Percentiles rank a stretch among this genome's conserved stretches.
Evolutionary conservation across 2,113 vertebrate genomes (phyloP).

Genomic region (Cololabis saira): DNA sequence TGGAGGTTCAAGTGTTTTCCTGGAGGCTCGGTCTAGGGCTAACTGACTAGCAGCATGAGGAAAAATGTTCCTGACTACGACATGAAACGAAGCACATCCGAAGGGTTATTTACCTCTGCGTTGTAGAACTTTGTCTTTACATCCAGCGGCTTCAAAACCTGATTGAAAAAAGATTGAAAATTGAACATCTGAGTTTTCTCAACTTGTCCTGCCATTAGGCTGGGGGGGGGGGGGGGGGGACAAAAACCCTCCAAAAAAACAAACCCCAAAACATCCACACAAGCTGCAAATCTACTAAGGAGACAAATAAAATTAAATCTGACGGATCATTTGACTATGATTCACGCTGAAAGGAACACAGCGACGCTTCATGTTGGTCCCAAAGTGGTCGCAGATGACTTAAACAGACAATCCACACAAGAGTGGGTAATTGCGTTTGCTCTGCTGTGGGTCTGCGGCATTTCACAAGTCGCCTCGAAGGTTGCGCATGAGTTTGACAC

Average conservation of each 20-base stretch:
- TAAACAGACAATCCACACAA: not conserved
- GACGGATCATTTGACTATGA: not conserved
- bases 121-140: slow-evolving; percentile 99
- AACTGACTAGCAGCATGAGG: slow-evolving; percentile 23
- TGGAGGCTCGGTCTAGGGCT: slow-evolving; percentile 11
- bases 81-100: slow-evolving; percentile 35
- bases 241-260: too few relatives aligned
- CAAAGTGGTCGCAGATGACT: slow-evolving; percentile 4
- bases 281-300: not conserved
- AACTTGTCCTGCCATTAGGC: slow-evolving; percentile 41
- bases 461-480: slow-evolving; percentile 56
- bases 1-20: slow-evolving; percentile 48
- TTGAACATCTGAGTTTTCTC: slow-evolving; percentile 71
- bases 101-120: slow-evolving; percentile 88
- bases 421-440: slow-evolving; percentile 39
- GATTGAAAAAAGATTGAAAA: slow-evolving; percentile 84
- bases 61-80: slow-evolving; percentile 24
- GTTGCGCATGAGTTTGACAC: not conserved
- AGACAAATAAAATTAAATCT: not conserved
- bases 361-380: not conserved
- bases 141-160: slow-evolving; percentile 98
- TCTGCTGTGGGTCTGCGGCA: slow-evolving; percentile 59
- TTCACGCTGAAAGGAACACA: not conserved
- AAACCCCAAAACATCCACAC: not conserved
- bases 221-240: too few relatives aligned